Evolutionary conservation across 2,888 invertebrate species (phyloP), one percentile per base, ranked within the genome.

Genomic region (Zhengitettix transpicula): DNA sequence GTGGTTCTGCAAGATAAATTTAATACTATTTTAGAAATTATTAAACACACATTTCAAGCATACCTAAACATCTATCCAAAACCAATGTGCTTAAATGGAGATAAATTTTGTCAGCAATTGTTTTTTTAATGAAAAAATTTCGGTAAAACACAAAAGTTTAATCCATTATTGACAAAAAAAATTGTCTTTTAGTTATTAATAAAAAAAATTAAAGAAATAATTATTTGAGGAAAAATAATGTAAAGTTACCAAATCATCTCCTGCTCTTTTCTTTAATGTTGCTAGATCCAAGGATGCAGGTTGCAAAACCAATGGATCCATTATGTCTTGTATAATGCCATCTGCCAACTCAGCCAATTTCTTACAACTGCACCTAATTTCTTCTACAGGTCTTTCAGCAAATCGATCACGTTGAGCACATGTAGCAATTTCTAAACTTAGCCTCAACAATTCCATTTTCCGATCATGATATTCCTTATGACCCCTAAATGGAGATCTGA

Each of bases 371-470:
- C 79, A 79, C 64, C 80, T 78, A 61, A 87, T 85, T 60, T 85
- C 85, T 61, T 85, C 81, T 58, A 91, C 86, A 1, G 92, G 93
- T 68, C 84, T 84, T 69, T 91, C 90, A 0, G 89, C 89, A 74
- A 94, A 92, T 64, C 88, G 83, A 72, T 93, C 95, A 52, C 92
- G 78, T 73, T 92, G 92, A n/a, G 91, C 91, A 68, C 86, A 85
- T 10, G 89, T 89, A 28, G 94, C 91, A 76, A 95, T 85, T 73
- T 92, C 89, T 66, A 94, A 77, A 52, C 91, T 85, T 64, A 89
- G 75, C 69, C 84, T 81, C 66, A 94, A 77, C 67, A 95, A 77
- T 68, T 83, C 81, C 57, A 80, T 79, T 66, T 89, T 83, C 58
- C 82, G 80, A 61, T 84, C 81, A 56, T 81, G 80, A 68, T 89